These are phyloP conservation scores for Nymphalis urticae DNA, from an alignment of 2,888 invertebrate genomes.

Conservation along the genomic window DNA sequence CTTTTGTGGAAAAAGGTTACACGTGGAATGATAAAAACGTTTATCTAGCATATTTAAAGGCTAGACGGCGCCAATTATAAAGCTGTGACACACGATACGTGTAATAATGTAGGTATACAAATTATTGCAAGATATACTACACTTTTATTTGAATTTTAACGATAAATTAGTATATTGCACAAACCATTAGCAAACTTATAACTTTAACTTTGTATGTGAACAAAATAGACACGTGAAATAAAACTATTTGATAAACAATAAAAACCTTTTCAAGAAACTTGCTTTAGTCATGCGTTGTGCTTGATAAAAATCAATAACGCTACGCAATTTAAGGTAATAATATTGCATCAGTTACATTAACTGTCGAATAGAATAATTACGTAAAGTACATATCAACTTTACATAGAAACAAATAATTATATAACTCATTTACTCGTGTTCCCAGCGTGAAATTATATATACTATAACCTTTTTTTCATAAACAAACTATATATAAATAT, in stretches of 20 bases:
- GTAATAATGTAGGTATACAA: constrained; percentile 3
- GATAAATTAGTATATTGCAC: too few species aligned
- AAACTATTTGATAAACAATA: neutral
- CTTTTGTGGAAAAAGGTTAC: constrained; percentile 67
- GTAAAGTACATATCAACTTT: constrained; percentile 1
- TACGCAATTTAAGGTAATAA: constrained; percentile 16
- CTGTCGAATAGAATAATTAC: constrained; percentile 19
- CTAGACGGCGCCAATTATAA: constrained; percentile 36
- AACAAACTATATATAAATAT: too few species aligned
- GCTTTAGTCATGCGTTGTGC: neutral
- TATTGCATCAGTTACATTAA: constrained; percentile 19
- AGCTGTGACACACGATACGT: constrained; percentile 25
- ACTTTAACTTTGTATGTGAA: too few species aligned
- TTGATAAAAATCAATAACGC: constrained; percentile 16
- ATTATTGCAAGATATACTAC: neutral
- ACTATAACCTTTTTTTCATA: too few species aligned
- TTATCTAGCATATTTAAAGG: constrained; percentile 30
- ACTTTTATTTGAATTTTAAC: neutral
- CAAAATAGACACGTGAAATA: neutral
- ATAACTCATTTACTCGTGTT: too few species aligned
- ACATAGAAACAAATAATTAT: neutral
- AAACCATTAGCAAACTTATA: too few species aligned
- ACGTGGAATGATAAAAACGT: constrained; percentile 55
- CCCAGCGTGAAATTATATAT: too few species aligned
- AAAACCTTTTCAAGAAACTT: neutral